These are phyloP conservation scores for Trichonephila inaurata DNA, from an alignment of 1,140 invertebrate genomes.

Conservation along the genomic window DNA sequence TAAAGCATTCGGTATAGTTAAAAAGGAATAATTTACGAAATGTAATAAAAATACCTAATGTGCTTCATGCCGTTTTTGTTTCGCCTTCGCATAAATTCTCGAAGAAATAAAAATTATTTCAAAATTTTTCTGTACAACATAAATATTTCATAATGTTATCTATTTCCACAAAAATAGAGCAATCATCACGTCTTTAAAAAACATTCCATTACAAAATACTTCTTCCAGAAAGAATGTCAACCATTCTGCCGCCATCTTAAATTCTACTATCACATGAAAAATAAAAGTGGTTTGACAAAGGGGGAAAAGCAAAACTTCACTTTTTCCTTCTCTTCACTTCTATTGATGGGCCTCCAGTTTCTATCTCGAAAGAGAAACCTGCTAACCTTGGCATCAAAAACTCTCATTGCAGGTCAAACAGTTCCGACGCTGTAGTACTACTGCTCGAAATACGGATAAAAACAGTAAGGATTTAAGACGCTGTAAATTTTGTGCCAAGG, in stretches of 20 bases:
- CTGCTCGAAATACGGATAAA: constrained; percentile 60
- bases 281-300: constrained; percentile 58
- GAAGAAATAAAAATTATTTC: neutral
- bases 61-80: neutral
- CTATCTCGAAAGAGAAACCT: constrained; percentile 36
- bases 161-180: neutral
- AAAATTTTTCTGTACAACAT: neutral
- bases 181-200: neutral
- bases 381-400: constrained; percentile 75
- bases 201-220: neutral
- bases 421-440: neutral
- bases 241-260: constrained; percentile 52
- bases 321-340: constrained; percentile 30
- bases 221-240: constrained; percentile 38
- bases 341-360: constrained; percentile 33
- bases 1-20: too few relatives aligned
- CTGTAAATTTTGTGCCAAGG: constrained; percentile 21
- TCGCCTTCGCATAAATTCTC: neutral
- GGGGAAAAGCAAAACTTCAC: constrained; percentile 1
- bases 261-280: constrained; percentile 51
- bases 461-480: constrained; percentile 41
- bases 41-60: too few relatives aligned
- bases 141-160: neutral
- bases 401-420: constrained; percentile 42
- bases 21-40: too few relatives aligned